These are phyloP conservation scores for Myathropa florea DNA, from an alignment of 2,888 invertebrate genomes.

Conservation along the genomic window DNA sequence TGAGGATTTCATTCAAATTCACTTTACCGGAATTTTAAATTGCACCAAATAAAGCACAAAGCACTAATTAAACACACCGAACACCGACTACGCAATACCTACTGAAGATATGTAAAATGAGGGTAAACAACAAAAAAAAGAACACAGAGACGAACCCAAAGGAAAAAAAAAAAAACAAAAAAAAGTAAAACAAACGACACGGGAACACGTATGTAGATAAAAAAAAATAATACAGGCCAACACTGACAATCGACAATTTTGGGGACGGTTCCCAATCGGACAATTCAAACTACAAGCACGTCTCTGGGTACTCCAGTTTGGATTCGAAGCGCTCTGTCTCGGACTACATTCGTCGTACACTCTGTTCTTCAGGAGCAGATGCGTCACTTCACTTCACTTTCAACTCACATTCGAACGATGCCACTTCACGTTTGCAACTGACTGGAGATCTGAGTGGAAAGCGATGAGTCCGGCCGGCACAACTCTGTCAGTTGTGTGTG, in stretches of 20 bases:
- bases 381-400: conserved; percentile 2
- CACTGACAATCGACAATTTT: conserved; percentile 15
- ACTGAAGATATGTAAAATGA: not conserved
- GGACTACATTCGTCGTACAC: conserved; percentile 29
- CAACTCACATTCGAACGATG: conserved; percentile 32
- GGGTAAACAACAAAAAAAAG: conserved; percentile 9
- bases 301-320: not conserved
- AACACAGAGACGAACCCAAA: not conserved
- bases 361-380: not conserved
- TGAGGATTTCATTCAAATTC: conserved; percentile 6
- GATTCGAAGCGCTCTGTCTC: conserved; percentile 4
- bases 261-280: conserved; percentile 11
- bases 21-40: conserved; percentile 48
- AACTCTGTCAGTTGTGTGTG: conserved; percentile 9
- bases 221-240: not conserved
- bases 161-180: not conserved
- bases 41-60: conserved; percentile 37
- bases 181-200: not conserved
- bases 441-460: conserved; percentile 46
- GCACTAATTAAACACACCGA: not conserved
- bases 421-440: conserved; percentile 62
- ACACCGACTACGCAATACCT: not conserved
- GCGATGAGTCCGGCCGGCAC: not conserved
- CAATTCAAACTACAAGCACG: conserved; percentile 2
- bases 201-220: too few relatives aligned